Conservation (phyloP, 2,113 vertebrate species). For the Nannospalax galili region DNA sequence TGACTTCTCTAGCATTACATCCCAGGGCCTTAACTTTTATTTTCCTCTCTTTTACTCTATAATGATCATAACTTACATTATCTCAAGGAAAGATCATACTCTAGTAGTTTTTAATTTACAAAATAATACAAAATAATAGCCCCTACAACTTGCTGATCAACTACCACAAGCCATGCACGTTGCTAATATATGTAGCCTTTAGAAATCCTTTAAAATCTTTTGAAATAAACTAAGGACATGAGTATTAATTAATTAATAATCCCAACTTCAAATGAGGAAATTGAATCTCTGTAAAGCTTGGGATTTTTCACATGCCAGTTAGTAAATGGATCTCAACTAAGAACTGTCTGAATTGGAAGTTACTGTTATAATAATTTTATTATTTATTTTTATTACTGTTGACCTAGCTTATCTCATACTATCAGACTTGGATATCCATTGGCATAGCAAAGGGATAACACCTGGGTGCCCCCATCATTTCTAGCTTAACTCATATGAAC, state of each 20-base stretch:
- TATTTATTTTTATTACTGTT: too few relatives aligned
- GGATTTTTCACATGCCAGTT: neutral
- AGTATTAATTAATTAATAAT: neutral
- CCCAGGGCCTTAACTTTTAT: neutral
- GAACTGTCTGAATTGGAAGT: neutral
- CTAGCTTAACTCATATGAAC: neutral
- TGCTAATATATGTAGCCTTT: neutral
- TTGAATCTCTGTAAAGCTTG: neutral
- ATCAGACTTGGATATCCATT: neutral
- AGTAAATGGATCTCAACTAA: slow-evolving; percentile 10
- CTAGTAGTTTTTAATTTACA: neutral
- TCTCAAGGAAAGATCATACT: neutral
- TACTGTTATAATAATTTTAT: neutral
- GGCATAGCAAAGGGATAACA: neutral
- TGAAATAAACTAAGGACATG: neutral
- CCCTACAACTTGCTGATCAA: neutral
- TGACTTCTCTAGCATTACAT: neutral
- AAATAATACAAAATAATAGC: neutral
- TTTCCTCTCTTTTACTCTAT: neutral
- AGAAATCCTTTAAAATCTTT: neutral
- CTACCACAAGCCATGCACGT: neutral
- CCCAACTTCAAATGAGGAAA: neutral
- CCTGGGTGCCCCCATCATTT: neutral
- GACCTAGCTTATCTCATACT: neutral
- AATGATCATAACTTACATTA: neutral